Conservation (phyloP, 2,797 vertebrate species). For the Trichosurus vulpecula region DNA sequence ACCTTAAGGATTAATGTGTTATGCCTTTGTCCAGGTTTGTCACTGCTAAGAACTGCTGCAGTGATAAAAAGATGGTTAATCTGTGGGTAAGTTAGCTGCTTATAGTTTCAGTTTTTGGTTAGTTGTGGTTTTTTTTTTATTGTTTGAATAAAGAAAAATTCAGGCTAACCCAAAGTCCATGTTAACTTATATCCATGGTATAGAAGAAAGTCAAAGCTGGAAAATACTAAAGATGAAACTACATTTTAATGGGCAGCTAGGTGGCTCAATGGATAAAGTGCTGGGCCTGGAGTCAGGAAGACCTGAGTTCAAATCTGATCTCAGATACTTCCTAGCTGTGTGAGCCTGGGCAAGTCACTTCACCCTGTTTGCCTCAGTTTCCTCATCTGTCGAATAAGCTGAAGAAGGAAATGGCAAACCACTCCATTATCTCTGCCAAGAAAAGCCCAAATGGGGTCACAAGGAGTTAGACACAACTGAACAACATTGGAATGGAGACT, state of each 20-base stretch:
- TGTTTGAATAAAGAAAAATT: not conserved
- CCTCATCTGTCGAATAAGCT: not conserved
- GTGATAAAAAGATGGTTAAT: not conserved
- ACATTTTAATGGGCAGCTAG: not conserved
- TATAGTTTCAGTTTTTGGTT: not conserved
- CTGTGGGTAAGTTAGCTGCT: no score
- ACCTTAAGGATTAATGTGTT: accelerated
- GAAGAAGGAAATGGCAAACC: not conserved
- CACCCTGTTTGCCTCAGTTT: not conserved
- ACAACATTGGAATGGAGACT: not conserved
- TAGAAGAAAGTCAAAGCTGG: not conserved
- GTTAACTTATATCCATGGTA: not conserved
- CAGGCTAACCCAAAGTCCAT: accelerated
- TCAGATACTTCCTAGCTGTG: not conserved
- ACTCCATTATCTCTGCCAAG: not conserved
- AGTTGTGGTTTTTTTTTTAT: not conserved
- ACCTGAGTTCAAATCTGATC: no score
- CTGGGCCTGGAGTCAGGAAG: not conserved
- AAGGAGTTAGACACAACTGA: not conserved
- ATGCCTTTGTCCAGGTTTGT: not conserved
- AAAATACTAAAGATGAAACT: not conserved
- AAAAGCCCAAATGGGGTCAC: not conserved
- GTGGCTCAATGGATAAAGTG: not conserved
- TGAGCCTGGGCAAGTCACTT: not conserved
- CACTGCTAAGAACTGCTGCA: not conserved